Conservation (phyloP, 2,888 invertebrate genomes). For the Chrysopilus asiliformis region DNA sequence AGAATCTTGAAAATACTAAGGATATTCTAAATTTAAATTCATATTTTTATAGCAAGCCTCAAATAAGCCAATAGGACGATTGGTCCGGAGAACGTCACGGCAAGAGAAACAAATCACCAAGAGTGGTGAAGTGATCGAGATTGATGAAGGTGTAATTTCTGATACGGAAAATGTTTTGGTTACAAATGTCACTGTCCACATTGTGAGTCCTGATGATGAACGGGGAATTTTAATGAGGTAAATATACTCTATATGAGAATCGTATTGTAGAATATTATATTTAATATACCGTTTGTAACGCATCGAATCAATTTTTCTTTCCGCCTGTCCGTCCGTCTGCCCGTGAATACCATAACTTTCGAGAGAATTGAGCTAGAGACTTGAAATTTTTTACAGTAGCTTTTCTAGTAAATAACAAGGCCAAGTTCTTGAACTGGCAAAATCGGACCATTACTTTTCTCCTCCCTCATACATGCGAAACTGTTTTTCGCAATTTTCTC, state of each 20-base stretch:
- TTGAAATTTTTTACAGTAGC: too few species aligned
- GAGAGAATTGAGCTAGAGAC: too few species aligned
- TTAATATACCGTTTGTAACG: too few species aligned
- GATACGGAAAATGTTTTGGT: constrained; percentile 50
- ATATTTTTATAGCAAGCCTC: constrained; percentile 23
- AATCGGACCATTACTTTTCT: too few species aligned
- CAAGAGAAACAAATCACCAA: constrained; percentile 15
- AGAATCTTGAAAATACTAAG: constrained; percentile 15
- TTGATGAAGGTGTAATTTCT: constrained; percentile 28
- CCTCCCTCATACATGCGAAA: too few species aligned
- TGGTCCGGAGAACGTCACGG: constrained; percentile 14
- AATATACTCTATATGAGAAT: constrained; percentile 4
- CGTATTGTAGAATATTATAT: constrained; percentile 2
- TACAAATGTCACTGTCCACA: constrained; percentile 73
- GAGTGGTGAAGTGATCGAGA: constrained; percentile 21
- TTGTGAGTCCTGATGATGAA: constrained; percentile 63
- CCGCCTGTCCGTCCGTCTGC: too few species aligned
- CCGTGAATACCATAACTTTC: too few species aligned
- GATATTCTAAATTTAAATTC: neutral
- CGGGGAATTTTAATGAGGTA: constrained; percentile 51
- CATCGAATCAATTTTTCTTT: too few species aligned
- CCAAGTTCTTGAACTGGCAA: too few species aligned
- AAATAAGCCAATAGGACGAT: constrained; percentile 22
- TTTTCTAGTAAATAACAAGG: too few species aligned
- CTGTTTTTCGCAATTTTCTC: too few species aligned